Percentiles rank a stretch among this genome's conserved stretches.
Evolutionary conservation across 1,140 invertebrate genomes (phyloP).

Genomic region (Globodera ellingtonae): DNA sequence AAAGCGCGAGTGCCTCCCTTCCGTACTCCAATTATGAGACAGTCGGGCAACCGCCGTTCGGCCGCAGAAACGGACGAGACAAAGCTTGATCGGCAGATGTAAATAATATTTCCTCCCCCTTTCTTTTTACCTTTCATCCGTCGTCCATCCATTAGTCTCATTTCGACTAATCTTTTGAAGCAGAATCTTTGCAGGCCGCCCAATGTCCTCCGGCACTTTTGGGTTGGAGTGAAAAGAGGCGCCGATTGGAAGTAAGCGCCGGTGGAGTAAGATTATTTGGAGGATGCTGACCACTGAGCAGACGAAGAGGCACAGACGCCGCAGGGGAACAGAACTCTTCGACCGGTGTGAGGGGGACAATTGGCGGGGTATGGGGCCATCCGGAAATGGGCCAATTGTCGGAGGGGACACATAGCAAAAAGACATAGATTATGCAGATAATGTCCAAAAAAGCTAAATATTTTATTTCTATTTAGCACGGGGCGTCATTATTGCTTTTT

Average conservation of each 20-base stretch:
- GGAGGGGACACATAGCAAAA: too few relatives aligned
- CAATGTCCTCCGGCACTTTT: background rate
- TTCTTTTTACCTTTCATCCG: background rate
- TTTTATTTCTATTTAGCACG: too few relatives aligned
- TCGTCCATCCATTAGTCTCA: background rate
- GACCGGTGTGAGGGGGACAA: background rate
- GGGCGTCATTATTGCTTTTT: too few relatives aligned
- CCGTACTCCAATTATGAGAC: slow-evolving; percentile 65
- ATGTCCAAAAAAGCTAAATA: too few relatives aligned
- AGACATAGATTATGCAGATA: too few relatives aligned
- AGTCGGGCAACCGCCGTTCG: slow-evolving; percentile 3
- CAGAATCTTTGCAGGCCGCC: background rate
- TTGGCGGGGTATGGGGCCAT: too few relatives aligned
- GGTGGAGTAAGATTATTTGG: background rate
- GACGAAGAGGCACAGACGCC: background rate
- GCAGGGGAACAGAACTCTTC: background rate
- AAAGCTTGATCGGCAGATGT: background rate
- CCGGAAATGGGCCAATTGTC: too few relatives aligned
- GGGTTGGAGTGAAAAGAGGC: background rate
- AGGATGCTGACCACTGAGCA: background rate
- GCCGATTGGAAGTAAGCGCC: background rate
- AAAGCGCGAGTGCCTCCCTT: slow-evolving; percentile 69
- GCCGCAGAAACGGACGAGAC: background rate
- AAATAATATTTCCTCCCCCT: background rate
- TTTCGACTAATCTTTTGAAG: background rate